Percentiles rank a stretch among this genome's conserved stretches.
These are phyloP conservation scores for Aphrocallistes beatrix DNA, from an alignment of 37 sponge, comb jelly and placozoan genomes.

Conservation along the genomic window DNA sequence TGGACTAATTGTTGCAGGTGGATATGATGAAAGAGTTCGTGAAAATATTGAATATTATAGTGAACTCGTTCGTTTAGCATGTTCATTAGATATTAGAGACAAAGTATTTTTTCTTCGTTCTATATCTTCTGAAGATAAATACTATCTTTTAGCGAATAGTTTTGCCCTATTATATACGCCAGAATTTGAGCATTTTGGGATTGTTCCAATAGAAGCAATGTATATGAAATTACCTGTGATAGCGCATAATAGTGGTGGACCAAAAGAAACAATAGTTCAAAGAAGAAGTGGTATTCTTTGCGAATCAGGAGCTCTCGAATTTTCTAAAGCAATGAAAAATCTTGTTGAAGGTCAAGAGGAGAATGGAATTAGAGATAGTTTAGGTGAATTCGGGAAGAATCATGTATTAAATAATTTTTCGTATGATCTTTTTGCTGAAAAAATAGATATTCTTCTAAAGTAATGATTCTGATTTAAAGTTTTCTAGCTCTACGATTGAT, in stretches of 20 bases:
- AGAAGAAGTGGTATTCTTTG: conserved; percentile 71
- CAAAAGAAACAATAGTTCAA: conserved; percentile 75
- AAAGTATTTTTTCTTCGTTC: conserved; percentile 74
- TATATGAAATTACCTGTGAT: conserved; percentile 83
- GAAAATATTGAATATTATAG: conserved; percentile 83
- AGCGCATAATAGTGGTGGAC: conserved; percentile 92
- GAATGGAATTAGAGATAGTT: not conserved
- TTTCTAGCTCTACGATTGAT: not conserved
- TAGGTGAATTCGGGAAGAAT: conserved; percentile 50
- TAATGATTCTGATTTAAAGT: not conserved
- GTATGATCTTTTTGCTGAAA: conserved; percentile 56
- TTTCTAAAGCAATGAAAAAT: conserved; percentile 53
- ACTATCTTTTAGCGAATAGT: conserved; percentile 43
- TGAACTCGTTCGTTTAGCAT: conserved; percentile 47
- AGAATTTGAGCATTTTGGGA: conserved; percentile 95
- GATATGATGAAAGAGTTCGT: conserved; percentile 81
- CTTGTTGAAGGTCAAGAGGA: conserved; percentile 23
- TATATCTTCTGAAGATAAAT: conserved; percentile 57
- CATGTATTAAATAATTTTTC: conserved; percentile 68
- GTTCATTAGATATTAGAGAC: conserved; percentile 30
- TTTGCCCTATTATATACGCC: conserved; percentile 85
- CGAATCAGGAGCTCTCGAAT: conserved; percentile 51
- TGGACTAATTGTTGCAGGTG: conserved; percentile 83
- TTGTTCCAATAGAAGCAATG: conserved; percentile 95
- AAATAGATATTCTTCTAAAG: conserved; percentile 26